Evolutionary conservation across 2,113 vertebrate genomes (phyloP).

Genomic region (Chauna torquata): DNA sequence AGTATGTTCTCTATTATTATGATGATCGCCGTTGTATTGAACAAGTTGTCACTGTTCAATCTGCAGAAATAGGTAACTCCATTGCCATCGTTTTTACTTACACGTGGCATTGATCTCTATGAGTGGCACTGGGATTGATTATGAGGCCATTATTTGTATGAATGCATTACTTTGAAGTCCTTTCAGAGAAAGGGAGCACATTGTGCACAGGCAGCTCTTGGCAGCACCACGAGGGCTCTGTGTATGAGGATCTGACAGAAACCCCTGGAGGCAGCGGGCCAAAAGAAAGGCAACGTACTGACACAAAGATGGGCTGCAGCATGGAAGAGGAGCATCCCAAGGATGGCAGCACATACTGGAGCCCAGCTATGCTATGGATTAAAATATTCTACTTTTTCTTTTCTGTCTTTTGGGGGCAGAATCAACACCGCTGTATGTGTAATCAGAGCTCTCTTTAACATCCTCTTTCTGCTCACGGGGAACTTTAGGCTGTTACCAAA

Average conservation of each 20-base stretch:
- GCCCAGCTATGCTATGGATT: neutral
- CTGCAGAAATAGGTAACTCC: neutral
- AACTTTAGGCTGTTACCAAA: neutral
- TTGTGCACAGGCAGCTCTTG: neutral
- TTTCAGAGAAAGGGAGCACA: neutral
- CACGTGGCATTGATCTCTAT: neutral
- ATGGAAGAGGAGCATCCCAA: neutral
- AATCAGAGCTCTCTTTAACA: neutral
- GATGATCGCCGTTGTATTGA: neutral
- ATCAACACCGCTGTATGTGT: rapidly evolving
- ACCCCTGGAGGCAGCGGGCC: rapidly evolving
- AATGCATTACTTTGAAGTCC: neutral
- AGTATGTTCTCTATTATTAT: neutral
- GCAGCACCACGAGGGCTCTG: rapidly evolving
- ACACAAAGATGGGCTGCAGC: neutral
- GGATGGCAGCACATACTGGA: neutral
- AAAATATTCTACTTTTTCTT: neutral
- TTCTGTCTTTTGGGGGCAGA: neutral
- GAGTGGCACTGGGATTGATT: neutral
- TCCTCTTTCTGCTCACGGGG: neutral
- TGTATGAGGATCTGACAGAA: rapidly evolving
- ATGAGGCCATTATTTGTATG: neutral
- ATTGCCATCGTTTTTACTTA: neutral
- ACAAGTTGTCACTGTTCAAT: neutral
- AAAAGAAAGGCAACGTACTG: neutral